Evolutionary conservation across 2,888 invertebrate genomes (phyloP).

Genomic region (Agonum fuliginosum): DNA sequence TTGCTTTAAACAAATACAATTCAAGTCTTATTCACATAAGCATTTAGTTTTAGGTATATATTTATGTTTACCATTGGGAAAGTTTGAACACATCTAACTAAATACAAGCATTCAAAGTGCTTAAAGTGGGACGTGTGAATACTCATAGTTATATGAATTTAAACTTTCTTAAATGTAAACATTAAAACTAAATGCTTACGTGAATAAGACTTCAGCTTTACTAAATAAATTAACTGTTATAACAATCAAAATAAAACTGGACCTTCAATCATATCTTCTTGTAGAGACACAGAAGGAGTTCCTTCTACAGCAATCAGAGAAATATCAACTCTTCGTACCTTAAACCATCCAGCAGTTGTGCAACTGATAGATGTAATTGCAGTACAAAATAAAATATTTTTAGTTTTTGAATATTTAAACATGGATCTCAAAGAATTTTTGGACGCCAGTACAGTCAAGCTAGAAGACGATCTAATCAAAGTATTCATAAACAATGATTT

Average conservation of each 20-base stretch:
- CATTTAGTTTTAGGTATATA: no score
- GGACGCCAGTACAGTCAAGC: conserved; percentile 80
- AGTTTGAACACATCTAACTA: no score
- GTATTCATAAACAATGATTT: conserved; percentile 71
- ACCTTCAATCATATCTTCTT: conserved; percentile 58
- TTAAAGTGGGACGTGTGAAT: no score
- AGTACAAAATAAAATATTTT: conserved; percentile 88
- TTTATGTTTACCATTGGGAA: no score
- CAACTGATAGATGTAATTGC: conserved; percentile 92
- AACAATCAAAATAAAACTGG: background rate
- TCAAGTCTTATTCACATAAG: no score
- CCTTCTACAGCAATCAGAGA: conserved; percentile 98
- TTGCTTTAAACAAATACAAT: conserved; percentile 61
- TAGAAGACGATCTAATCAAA: conserved; percentile 81
- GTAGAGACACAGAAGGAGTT: conserved; percentile 95
- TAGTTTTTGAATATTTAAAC: conserved; percentile 95
- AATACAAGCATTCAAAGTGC: no score
- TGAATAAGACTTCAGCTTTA: no score
- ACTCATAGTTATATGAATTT: no score
- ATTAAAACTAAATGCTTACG: no score
- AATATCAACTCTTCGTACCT: conserved; percentile 92
- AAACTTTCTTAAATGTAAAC: no score
- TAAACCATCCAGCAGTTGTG: conserved; percentile 93
- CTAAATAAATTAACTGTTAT: conserved; percentile 39
- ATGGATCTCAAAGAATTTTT: conserved; percentile 94